Percentiles rank a stretch among this genome's conserved stretches.
phyloP scores from a whole-genome alignment of 64 coral and sea anemone genomes.

The Montipora capricornis region DNA sequence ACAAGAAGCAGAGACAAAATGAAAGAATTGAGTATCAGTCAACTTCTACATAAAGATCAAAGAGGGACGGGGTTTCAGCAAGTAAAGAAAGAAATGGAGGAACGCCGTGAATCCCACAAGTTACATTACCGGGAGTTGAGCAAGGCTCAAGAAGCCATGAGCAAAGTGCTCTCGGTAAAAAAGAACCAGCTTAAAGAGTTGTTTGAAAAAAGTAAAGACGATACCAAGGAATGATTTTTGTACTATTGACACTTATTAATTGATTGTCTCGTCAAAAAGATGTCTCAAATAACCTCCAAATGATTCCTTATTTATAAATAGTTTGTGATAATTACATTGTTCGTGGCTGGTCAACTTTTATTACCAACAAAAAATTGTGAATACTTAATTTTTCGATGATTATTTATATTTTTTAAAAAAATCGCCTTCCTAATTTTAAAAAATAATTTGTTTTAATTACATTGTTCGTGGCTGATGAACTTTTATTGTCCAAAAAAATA shows the following conservation, averaged over 20 bases:
- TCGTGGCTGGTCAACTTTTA: not conserved
- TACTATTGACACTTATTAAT: conserved; percentile 26
- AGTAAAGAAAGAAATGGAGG: conserved; percentile 15
- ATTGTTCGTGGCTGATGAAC: no score
- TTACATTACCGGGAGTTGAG: conserved; percentile 3
- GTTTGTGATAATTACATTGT: conserved; percentile 17
- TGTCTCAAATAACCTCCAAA: conserved; percentile 25
- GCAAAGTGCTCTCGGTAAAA: conserved; percentile 3
- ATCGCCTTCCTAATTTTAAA: not conserved
- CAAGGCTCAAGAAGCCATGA: conserved; percentile 10
- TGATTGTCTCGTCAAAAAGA: conserved; percentile 13
- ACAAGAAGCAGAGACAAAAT: conserved; percentile 13
- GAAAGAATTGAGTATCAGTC: not conserved
- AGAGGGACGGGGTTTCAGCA: not conserved
- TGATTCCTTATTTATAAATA: conserved; percentile 27
- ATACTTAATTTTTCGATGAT: not conserved
- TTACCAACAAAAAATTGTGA: not conserved
- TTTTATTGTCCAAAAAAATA: no score
- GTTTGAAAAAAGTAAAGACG: not conserved
- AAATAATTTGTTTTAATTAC: no score
- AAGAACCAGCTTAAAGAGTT: not conserved
- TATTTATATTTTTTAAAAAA: not conserved
- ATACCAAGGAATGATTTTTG: conserved; percentile 26
- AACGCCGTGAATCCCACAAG: not conserved
- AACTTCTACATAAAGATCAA: not conserved